Evolutionary conservation across 2,888 invertebrate species (phyloP).

Genomic region (Halictus quadricinctus): DNA sequence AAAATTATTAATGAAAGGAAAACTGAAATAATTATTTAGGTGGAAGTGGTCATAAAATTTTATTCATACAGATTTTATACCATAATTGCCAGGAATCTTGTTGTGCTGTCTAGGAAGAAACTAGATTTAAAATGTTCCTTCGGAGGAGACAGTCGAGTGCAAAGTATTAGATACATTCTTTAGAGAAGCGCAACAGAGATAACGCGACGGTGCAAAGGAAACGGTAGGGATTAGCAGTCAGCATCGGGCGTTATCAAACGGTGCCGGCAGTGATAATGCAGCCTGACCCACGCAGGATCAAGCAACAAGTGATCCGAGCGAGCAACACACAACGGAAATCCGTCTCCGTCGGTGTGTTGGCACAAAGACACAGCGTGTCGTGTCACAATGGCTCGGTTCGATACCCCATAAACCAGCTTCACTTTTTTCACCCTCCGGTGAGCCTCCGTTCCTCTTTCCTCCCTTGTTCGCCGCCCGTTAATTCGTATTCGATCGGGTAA

Average conservation of each 20-base stretch:
- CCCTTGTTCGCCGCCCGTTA: conserved; percentile 49
- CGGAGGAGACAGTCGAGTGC: neutral
- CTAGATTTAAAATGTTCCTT: neutral
- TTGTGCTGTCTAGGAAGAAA: too few species aligned
- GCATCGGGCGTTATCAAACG: conserved; percentile 9
- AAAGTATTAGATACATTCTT: neutral
- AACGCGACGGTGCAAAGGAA: neutral
- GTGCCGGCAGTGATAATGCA: conserved; percentile 35
- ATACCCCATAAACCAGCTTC: conserved; percentile 58
- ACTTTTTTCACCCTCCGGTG: conserved; percentile 65
- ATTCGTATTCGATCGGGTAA: conserved; percentile 51
- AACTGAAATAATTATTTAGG: neutral
- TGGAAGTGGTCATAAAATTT: neutral
- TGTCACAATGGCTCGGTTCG: conserved; percentile 63
- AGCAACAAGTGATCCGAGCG: conserved; percentile 70
- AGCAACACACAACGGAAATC: conserved; percentile 57
- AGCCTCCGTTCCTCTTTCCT: conserved; percentile 49
- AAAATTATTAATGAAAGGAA: too few species aligned
- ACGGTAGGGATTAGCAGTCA: neutral
- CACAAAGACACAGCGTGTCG: conserved; percentile 59
- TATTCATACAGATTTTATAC: too few species aligned
- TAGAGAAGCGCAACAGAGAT: neutral
- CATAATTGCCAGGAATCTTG: too few species aligned
- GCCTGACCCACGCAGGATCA: conserved; percentile 54
- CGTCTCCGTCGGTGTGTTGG: conserved; percentile 51